Evolutionary conservation across 2,888 invertebrate species (phyloP).

Genomic region (Stegana nigrithorax): DNA sequence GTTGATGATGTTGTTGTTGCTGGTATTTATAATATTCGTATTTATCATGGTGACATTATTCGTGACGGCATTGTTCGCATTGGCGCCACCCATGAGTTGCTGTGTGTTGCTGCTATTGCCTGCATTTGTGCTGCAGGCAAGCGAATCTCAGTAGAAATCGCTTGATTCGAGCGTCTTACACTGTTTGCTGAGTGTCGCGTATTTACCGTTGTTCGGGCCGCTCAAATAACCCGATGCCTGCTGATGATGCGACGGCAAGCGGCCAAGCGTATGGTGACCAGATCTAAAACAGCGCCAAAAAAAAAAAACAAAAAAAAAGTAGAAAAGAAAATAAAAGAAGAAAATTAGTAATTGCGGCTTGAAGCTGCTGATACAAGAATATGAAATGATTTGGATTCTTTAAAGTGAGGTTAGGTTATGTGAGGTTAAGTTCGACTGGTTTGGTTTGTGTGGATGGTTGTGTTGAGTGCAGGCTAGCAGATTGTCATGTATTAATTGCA

Average conservation of each 20-base stretch:
- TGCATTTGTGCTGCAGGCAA: conserved; percentile 72
- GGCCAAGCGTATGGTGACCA: conserved; percentile 75
- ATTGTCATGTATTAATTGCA: no score
- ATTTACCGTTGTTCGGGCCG: conserved; percentile 85
- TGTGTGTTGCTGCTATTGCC: conserved; percentile 66
- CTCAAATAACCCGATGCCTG: conserved; percentile 68
- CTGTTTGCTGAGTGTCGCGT: conserved; percentile 94
- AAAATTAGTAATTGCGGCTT: not conserved
- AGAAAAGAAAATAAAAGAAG: conserved; percentile 1
- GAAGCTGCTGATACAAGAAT: not conserved
- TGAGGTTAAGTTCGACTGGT: no score
- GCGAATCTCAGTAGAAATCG: conserved; percentile 92
- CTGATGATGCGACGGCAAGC: conserved; percentile 72
- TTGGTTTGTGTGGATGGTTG: no score
- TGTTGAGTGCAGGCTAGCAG: no score
- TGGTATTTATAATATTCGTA: no score
- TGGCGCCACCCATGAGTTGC: conserved; percentile 42
- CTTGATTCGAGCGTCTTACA: conserved; percentile 94
- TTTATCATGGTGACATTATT: conserved; percentile 40
- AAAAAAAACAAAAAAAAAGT: conserved; percentile 1
- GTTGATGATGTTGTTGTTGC: conserved; percentile 38
- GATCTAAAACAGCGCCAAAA: conserved; percentile 48
- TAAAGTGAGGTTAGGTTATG: no score
- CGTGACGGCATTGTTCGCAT: conserved; percentile 30
- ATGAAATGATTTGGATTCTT: not conserved